These are phyloP conservation scores for Priapulus caudatus DNA, from an alignment of 2,888 invertebrate species.

Conservation along the genomic window DNA sequence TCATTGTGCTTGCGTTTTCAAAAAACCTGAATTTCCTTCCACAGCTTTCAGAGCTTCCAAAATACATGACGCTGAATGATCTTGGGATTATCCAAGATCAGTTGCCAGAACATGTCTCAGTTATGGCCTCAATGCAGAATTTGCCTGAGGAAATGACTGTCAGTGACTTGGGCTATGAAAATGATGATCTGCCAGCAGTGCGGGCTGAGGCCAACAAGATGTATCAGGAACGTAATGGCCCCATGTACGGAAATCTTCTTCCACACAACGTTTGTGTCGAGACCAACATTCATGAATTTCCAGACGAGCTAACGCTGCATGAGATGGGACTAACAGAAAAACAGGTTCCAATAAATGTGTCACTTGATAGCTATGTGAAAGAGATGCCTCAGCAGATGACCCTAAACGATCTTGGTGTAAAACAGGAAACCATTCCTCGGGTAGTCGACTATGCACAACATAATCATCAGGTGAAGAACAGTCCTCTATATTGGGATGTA, in stretches of 20 bases:
- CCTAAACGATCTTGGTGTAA: not conserved
- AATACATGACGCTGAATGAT: conserved; percentile 1
- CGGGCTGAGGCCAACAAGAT: not conserved
- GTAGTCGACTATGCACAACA: not conserved
- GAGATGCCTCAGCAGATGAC: not conserved
- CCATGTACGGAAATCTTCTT: not conserved
- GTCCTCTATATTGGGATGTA: not conserved
- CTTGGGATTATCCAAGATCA: not conserved
- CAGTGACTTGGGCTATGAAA: not conserved
- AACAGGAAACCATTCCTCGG: not conserved
- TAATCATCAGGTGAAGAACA: not conserved
- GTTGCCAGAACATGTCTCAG: not conserved
- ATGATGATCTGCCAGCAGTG: not conserved
- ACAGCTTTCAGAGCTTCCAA: too few relatives aligned
- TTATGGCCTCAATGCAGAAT: not conserved
- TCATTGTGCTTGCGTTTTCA: too few relatives aligned
- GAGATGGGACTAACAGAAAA: not conserved
- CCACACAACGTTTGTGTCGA: not conserved
- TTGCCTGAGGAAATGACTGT: not conserved
- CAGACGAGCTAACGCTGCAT: not conserved
- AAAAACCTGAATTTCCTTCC: too few relatives aligned
- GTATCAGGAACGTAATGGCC: not conserved
- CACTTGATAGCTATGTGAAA: not conserved
- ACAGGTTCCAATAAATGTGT: not conserved
- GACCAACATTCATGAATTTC: not conserved